Percentiles rank a stretch among this genome's conserved stretches.
Conservation (phyloP, 1,140 invertebrate genomes). For the Bombus pascuorum region DNA sequence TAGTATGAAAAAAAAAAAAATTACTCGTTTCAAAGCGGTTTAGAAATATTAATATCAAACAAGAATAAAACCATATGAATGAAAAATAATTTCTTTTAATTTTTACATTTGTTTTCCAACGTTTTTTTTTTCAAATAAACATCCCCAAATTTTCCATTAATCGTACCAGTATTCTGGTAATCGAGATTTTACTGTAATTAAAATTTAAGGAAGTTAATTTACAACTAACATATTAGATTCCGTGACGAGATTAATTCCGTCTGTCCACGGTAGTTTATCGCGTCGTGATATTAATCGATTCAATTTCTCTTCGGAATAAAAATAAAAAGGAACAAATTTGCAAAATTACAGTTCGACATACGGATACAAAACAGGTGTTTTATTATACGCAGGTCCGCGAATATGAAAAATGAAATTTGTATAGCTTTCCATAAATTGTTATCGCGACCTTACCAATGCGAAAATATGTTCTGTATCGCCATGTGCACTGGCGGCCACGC, state of each 20-base stretch:
- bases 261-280: not conserved
- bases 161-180: not conserved
- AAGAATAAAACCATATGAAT: not conserved
- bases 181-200: not conserved
- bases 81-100: not conserved
- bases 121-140: not conserved
- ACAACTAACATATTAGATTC: not conserved
- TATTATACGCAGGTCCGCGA: not conserved
- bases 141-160: not conserved
- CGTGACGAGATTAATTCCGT: slow-evolving; percentile 5
- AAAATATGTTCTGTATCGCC: slow-evolving; percentile 91
- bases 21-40: too few species aligned
- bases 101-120: not conserved
- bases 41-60: not conserved
- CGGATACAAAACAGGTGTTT: not conserved
- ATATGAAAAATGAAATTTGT: not conserved
- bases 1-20: too few species aligned
- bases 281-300: slow-evolving; percentile 3
- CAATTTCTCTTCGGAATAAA: not conserved
- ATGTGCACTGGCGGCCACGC: slow-evolving; percentile 86
- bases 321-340: not conserved
- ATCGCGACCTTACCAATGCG: slow-evolving; percentile 87
- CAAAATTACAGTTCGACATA: not conserved
- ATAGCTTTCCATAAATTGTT: not conserved
- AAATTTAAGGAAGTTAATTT: not conserved